Evolutionary conservation across 2,797 vertebrate genomes (phyloP), one percentile per base, ranked within the genome.

Genomic region (Myotis pilosus): DNA sequence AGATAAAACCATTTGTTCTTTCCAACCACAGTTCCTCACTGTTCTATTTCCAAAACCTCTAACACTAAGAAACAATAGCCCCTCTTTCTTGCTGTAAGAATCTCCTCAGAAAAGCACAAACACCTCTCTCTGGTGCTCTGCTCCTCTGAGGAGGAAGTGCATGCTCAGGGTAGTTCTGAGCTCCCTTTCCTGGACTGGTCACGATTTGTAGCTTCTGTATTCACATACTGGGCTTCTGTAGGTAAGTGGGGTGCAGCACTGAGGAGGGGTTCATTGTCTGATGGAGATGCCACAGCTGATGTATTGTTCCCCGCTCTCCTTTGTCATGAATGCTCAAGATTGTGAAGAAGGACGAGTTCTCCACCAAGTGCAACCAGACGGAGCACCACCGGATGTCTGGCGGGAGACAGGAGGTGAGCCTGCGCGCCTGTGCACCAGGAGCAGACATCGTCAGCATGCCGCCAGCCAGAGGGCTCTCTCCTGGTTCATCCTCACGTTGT

Each of bases 301-400:
- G 33, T 30, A 30, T 62, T 5, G 9, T 22, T 16, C 22, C 60
- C 19, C 38, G 62, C 13, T 62, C 15, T 64, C 57, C 51, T 23
- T 64, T 57, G 0, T 87, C 23, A 4, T 91, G 17, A 94, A 97
- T 95, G 4, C 97, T 53, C 87, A 90, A 99, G 99, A 99, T 99
- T 0, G 99, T 98, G 78, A 99, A 99, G 97, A 99, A 98, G 97
- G 99, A 99, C 0, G 99, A 99, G 97, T 99, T 99, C 97, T 99
- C 99, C 79, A 99, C 99, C 0, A 99, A 99, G 96, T 99, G 99
- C 98, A 99, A 99, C 98, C 99, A 99, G 98, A 99, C 99, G 0
- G 99, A 99, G 98, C 98, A 99, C 95, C 99, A 99, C 96, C 98
- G 99, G 28, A 99, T 99, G 99, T 98, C 99, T 1, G 99, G 99